A percentile compares a stretch with the other conserved stretches of the same genome.
phyloP scores from a whole-genome alignment of 2,113 vertebrate species.

The Poeciliopsis retropinna region DNA sequence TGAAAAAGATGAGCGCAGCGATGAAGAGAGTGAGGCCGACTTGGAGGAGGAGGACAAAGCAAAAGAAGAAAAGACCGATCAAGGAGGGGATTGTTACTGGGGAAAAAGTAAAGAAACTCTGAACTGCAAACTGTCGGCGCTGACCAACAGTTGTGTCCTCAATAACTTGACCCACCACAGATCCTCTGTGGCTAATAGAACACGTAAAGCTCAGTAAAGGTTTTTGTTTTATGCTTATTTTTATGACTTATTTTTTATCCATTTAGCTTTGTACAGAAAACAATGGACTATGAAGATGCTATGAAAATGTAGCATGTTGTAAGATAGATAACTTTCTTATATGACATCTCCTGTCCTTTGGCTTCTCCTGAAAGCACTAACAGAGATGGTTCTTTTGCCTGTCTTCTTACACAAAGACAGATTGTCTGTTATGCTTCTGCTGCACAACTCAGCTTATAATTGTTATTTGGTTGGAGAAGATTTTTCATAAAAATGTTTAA shows the following conservation, averaged over 20 bases:
- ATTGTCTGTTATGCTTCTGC: not conserved
- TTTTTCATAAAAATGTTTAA: not conserved
- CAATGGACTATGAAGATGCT: too few species aligned
- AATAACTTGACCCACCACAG: conserved; percentile 77
- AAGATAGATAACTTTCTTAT: not conserved
- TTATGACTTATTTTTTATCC: not conserved
- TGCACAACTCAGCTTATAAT: not conserved
- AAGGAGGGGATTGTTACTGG: conserved; percentile 60
- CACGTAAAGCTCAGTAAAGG: conserved; percentile 69
- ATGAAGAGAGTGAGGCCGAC: conserved; percentile 82
- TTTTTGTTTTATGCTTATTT: not conserved
- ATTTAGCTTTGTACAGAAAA: not conserved
- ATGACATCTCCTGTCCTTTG: not conserved
- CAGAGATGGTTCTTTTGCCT: not conserved
- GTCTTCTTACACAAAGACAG: not conserved
- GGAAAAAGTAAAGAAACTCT: conserved; percentile 73
- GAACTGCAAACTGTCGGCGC: conserved; percentile 55
- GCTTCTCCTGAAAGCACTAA: not conserved
- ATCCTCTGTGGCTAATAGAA: conserved; percentile 39
- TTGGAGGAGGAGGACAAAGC: conserved; percentile 83
- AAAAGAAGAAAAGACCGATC: conserved; percentile 76
- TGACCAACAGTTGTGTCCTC: conserved; percentile 78
- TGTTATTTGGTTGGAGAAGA: not conserved
- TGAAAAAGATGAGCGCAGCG: conserved; percentile 91
- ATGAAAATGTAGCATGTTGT: not conserved